Percentiles rank a stretch among this genome's conserved stretches.
Conservation (phyloP, 1,140 invertebrate species). For the Mactra quadrangularis region DNA sequence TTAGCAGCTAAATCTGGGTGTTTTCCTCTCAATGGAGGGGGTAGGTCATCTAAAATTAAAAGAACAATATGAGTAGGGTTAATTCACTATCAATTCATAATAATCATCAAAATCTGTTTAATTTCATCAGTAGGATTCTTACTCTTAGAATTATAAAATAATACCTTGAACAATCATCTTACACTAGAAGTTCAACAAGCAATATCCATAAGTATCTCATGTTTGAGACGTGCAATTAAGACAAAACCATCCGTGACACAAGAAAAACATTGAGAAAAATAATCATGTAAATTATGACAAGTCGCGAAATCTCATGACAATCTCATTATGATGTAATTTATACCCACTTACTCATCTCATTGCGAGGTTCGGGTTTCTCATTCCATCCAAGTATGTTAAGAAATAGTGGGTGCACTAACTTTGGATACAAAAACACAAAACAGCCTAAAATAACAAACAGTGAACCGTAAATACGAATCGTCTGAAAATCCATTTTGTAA, state of each 20-base stretch:
- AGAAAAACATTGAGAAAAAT: no score
- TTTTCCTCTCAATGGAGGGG: constrained; percentile 25
- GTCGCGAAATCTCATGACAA: constrained; percentile 40
- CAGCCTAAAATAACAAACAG: constrained; percentile 40
- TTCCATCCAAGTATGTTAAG: constrained; percentile 19
- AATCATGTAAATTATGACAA: no score
- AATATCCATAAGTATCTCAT: no score
- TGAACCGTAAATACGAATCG: constrained; percentile 35
- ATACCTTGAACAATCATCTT: no score
- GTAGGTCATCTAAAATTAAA: constrained; percentile 33
- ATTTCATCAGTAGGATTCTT: no score
- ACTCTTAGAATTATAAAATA: no score
- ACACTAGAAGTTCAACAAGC: no score
- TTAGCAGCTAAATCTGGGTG: neutral
- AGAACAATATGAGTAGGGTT: neutral
- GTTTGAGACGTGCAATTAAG: no score
- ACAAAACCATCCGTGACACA: no score
- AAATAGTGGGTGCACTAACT: constrained; percentile 48
- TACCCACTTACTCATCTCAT: neutral
- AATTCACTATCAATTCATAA: no score
- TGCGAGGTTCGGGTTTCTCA: neutral
- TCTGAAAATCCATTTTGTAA: constrained; percentile 55
- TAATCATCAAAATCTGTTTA: no score
- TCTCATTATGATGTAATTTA: constrained; percentile 6
- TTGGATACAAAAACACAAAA: constrained; percentile 53